These are phyloP conservation scores for Temnothorax curvispinosus DNA, from an alignment of 1,140 invertebrate genomes.

Conservation along the genomic window DNA sequence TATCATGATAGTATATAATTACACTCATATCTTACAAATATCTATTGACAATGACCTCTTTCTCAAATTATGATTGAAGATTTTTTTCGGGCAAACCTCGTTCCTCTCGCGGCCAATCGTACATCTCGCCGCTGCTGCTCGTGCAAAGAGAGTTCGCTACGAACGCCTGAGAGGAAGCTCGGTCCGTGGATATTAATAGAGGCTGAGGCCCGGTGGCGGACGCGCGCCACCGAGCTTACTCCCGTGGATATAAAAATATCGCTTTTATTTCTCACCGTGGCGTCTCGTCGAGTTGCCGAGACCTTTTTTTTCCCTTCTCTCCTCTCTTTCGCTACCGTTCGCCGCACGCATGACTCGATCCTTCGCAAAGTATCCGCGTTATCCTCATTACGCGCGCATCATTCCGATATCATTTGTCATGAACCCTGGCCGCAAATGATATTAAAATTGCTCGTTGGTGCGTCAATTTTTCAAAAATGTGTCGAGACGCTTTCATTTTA, in stretches of 20 bases:
- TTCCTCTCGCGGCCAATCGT: neutral
- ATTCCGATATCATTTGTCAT: neutral
- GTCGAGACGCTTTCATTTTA: neutral
- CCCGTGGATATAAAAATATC: conserved; percentile 84
- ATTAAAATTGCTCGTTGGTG: neutral
- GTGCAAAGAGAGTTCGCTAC: conserved; percentile 42
- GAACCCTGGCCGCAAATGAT: neutral
- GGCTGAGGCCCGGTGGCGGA: conserved; percentile 79
- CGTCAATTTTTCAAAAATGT: neutral
- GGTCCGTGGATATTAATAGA: conserved; percentile 84
- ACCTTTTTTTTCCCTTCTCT: conserved; percentile 31
- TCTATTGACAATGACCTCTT: neutral
- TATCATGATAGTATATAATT: neutral
- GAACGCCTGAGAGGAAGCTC: conserved; percentile 74
- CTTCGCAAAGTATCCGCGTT: conserved; percentile 42
- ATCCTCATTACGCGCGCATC: neutral
- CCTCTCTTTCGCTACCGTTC: neutral
- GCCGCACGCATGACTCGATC: neutral
- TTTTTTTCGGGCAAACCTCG: neutral
- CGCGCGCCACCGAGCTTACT: conserved; percentile 78
- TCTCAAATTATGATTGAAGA: neutral
- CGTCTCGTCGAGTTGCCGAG: conserved; percentile 51
- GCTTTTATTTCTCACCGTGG: conserved; percentile 78
- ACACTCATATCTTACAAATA: neutral
- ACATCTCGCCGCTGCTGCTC: neutral